Conservation (phyloP, 2,113 vertebrate species). For the Casuarius casuarius region DNA sequence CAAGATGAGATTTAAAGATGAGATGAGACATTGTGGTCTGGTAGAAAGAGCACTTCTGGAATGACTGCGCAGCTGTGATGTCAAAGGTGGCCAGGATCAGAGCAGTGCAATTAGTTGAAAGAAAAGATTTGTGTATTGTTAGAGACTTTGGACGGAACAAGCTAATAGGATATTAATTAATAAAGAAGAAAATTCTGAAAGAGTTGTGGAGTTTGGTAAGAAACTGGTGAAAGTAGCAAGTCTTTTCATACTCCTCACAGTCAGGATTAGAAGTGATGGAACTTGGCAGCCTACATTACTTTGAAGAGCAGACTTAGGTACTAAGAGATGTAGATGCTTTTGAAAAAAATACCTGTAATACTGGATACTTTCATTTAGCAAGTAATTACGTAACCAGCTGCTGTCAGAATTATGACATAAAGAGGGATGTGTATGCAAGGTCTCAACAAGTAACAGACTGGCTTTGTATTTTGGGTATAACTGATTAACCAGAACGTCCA, state of each 20-base stretch:
- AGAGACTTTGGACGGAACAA: neutral
- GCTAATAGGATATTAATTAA: neutral
- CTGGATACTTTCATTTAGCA: neutral
- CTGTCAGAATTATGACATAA: neutral
- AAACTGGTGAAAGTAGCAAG: neutral
- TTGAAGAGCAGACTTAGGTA: neutral
- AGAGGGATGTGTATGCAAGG: neutral
- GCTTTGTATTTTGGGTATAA: neutral
- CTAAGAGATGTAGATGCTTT: neutral
- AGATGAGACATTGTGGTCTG: neutral
- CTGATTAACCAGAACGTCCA: neutral
- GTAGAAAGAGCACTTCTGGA: neutral
- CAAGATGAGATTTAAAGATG: neutral
- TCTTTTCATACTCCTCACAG: too few relatives aligned
- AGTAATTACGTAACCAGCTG: neutral
- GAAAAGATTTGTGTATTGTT: neutral
- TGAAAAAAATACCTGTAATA: neutral
- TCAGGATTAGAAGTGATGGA: neutral
- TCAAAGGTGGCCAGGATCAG: neutral
- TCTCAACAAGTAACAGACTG: neutral
- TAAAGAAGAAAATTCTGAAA: neutral
- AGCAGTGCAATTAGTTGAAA: neutral
- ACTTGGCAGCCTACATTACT: neutral
- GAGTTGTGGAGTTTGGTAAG: neutral
- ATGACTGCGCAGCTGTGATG: accelerated